phyloP scores from a whole-genome alignment of 2,797 vertebrate genomes.

The Psittacula derbiana region DNA sequence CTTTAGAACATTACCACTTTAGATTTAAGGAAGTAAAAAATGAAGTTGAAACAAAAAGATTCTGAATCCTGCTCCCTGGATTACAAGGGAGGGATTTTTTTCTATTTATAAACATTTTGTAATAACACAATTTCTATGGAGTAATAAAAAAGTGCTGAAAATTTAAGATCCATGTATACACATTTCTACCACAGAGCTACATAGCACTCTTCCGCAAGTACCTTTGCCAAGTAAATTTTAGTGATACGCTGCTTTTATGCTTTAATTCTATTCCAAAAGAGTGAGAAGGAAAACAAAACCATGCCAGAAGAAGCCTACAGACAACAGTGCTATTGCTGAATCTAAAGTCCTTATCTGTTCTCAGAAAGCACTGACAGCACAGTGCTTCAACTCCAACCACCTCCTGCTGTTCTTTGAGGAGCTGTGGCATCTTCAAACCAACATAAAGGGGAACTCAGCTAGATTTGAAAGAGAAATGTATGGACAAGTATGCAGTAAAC shows the following conservation, averaged over 20 bases:
- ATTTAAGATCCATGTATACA: neutral
- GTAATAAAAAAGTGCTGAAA: neutral
- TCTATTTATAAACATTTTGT: neutral
- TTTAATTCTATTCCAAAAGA: neutral
- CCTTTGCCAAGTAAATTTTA: neutral
- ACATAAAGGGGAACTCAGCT: neutral
- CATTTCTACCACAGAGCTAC: neutral
- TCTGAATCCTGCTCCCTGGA: neutral
- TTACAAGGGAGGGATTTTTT: neutral
- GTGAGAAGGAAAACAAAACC: neutral
- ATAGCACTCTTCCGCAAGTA: fast-evolving
- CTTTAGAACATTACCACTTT: neutral
- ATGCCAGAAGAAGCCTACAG: neutral
- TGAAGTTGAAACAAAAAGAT: neutral
- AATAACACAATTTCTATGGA: neutral
- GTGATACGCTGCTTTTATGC: neutral
- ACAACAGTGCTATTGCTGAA: neutral
- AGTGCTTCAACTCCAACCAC: neutral
- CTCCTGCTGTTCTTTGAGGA: neutral
- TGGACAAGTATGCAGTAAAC: neutral
- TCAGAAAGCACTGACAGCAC: neutral
- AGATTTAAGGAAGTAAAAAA: neutral
- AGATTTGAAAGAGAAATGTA: neutral
- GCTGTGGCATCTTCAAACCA: neutral
- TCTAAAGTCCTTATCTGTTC: neutral